These are phyloP conservation scores for Lamellibrachia luymesi DNA, from an alignment of 1,140 invertebrate species.

Conservation along the genomic window DNA sequence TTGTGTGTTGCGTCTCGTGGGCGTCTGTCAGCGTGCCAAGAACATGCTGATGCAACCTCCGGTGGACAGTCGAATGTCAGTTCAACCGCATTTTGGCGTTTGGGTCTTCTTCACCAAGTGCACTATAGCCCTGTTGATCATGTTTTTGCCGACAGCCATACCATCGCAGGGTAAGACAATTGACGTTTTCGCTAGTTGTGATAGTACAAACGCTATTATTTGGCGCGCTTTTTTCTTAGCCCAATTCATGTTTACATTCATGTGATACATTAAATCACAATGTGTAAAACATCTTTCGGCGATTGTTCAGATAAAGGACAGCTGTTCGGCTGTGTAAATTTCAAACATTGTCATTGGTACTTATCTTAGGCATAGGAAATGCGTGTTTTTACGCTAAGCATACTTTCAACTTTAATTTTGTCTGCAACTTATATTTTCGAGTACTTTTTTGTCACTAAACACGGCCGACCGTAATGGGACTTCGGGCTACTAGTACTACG, in stretches of 20 bases:
- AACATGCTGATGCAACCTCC: not conserved
- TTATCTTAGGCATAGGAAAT: too few relatives aligned
- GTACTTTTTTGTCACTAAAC: too few relatives aligned
- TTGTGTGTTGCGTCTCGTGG: not conserved
- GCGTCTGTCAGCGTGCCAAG: not conserved
- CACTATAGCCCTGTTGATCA: not conserved
- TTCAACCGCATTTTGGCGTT: not conserved
- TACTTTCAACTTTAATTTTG: too few relatives aligned
- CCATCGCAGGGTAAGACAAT: not conserved
- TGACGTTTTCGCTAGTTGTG: not conserved
- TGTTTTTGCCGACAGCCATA: not conserved
- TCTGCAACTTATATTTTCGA: too few relatives aligned
- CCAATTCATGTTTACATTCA: not conserved
- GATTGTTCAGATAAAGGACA: not conserved
- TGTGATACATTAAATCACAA: not conserved
- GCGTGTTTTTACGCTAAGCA: too few relatives aligned
- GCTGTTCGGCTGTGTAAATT: not conserved
- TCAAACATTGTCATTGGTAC: too few relatives aligned
- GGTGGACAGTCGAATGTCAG: not conserved
- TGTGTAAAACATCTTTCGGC: not conserved
- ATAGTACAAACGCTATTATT: not conserved
- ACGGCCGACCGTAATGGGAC: too few relatives aligned
- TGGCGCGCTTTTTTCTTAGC: not conserved
- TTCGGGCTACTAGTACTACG: too few relatives aligned
- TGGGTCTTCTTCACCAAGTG: not conserved